These are phyloP conservation scores for Hippolais icterina DNA, from an alignment of 2,113 vertebrate genomes.

Conservation along the genomic window DNA sequence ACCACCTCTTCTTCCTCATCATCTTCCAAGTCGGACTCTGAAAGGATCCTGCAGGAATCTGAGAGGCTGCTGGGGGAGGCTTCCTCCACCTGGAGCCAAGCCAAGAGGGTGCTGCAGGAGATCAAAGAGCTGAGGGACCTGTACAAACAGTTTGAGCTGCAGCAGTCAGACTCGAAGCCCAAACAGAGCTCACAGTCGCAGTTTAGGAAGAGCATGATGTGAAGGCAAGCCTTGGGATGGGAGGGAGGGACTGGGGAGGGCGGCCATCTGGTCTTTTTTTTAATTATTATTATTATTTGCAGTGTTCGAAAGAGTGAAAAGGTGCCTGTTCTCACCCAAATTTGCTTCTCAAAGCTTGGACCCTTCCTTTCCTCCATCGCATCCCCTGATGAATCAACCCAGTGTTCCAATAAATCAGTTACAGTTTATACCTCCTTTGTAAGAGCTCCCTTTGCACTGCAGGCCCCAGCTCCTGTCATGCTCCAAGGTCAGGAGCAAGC, in stretches of 20 bases:
- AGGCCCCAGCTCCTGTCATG: background rate
- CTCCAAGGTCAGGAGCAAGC: background rate
- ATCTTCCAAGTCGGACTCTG: constrained; percentile 63
- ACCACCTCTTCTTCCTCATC: constrained; percentile 9
- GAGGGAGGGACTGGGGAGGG: background rate
- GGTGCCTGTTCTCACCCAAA: constrained; percentile 40
- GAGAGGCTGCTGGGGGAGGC: constrained; percentile 88
- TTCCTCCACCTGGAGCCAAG: constrained; percentile 83
- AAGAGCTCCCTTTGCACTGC: background rate
- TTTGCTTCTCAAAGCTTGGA: constrained; percentile 2
- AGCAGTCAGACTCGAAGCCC: constrained; percentile 66
- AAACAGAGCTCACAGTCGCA: constrained; percentile 71
- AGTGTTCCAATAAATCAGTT: background rate
- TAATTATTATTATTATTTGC: constrained; percentile 44
- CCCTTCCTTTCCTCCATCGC: background rate
- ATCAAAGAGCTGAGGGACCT: constrained; percentile 85
- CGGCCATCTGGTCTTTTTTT: background rate
- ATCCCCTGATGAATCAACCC: background rate
- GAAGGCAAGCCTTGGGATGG: constrained; percentile 53
- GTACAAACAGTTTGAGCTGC: constrained; percentile 82
- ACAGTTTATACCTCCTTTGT: background rate
- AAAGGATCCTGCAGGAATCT: constrained; percentile 80
- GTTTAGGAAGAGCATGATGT: constrained; percentile 86
- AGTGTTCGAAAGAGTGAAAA: constrained; percentile 32
- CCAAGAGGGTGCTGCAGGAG: constrained; percentile 87